phyloP scores from a whole-genome alignment of 2,113 vertebrate genomes.

The Salvelinus fontinalis region DNA sequence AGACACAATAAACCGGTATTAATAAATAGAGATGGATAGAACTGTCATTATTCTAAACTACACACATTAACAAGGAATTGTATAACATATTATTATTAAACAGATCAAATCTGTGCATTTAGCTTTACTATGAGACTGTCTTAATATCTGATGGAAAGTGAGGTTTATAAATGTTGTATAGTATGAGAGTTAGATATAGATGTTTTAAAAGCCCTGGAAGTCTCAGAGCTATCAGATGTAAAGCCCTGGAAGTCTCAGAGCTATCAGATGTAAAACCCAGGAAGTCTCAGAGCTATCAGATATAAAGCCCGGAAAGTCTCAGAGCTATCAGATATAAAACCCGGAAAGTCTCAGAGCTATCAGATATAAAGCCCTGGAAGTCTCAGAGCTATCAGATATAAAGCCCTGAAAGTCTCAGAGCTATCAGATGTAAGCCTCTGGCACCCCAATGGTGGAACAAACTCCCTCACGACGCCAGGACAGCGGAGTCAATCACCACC shows the following conservation, averaged over 20 bases:
- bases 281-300: no score
- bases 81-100: not conserved
- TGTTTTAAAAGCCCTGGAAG: constrained; percentile 62
- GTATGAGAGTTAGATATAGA: constrained; percentile 70
- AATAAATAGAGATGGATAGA: not conserved
- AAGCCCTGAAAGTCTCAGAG: not conserved
- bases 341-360: no score
- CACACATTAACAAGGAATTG: not conserved
- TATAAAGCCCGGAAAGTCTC: no score
- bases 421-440: no score
- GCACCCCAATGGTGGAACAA: no score
- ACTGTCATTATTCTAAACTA: not conserved
- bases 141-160: constrained; percentile 46
- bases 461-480: no score
- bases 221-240: not conserved
- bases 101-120: not conserved
- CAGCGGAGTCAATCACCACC: no score
- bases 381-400: no score
- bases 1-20: not conserved
- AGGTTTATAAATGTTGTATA: constrained; percentile 73
- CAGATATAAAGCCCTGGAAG: no score
- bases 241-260: not conserved
- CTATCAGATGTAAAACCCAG: not conserved
- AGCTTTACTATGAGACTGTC: not conserved
- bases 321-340: no score